Conservation (phyloP, 2,888 invertebrate genomes). For the Metellina segmentata region DNA sequence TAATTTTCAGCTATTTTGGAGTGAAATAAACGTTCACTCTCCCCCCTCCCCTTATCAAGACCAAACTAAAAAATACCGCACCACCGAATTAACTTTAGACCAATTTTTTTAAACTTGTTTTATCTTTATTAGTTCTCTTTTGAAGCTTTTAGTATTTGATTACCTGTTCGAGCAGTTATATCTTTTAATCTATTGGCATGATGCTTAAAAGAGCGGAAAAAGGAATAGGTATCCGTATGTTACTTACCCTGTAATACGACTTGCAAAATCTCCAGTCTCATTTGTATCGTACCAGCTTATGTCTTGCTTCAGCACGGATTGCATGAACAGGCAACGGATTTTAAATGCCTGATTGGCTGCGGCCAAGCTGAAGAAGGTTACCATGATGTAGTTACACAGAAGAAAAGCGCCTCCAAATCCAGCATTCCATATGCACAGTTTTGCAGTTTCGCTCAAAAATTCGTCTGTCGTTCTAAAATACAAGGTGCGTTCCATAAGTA, state of each 20-base stretch:
- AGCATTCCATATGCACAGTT: slow-evolving; percentile 48
- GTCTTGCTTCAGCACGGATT: slow-evolving; percentile 81
- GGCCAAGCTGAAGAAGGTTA: slow-evolving; percentile 72
- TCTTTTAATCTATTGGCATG: background rate
- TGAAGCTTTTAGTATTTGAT: too few species aligned
- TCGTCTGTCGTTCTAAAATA: slow-evolving; percentile 61
- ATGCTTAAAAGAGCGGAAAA: background rate
- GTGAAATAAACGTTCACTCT: too few species aligned
- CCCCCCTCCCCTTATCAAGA: too few species aligned
- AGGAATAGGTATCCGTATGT: background rate
- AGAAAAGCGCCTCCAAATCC: slow-evolving; percentile 41
- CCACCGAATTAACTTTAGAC: too few species aligned
- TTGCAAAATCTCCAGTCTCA: slow-evolving; percentile 82
- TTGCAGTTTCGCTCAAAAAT: slow-evolving; percentile 39
- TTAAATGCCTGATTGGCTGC: slow-evolving; percentile 81
- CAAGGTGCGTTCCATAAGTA: too few species aligned
- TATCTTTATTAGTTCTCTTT: too few species aligned
- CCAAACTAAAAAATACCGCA: too few species aligned
- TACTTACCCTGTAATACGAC: slow-evolving; percentile 82
- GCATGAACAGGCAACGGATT: slow-evolving; percentile 82
- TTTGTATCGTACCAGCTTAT: slow-evolving; percentile 82
- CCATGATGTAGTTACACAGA: slow-evolving; percentile 68
- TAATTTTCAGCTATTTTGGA: too few species aligned
- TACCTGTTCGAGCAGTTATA: too few species aligned
- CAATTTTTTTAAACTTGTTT: too few species aligned